A percentile compares a stretch with the other conserved stretches of the same genome.
Evolutionary conservation across 2,888 invertebrate genomes (phyloP).

Genomic region (Thymelicus sylvestris): DNA sequence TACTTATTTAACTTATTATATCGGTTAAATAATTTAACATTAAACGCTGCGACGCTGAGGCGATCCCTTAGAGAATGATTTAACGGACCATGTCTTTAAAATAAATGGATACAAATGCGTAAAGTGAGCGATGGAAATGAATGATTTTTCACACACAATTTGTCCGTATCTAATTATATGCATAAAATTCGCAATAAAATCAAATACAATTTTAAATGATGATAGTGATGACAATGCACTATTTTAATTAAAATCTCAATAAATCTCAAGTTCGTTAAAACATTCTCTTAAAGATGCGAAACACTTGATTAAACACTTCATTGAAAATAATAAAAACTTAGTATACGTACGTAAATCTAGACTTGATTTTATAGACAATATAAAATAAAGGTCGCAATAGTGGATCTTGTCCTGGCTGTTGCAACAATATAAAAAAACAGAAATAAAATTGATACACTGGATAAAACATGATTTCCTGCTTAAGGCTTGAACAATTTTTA

Average conservation of each 20-base stretch:
- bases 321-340: conserved; percentile 33
- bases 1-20: conserved; percentile 28
- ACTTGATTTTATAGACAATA: conserved; percentile 34
- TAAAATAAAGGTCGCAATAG: conserved; percentile 22
- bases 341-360: conserved; percentile 28
- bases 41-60: conserved; percentile 25
- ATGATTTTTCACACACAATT: conserved; percentile 21
- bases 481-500: no score
- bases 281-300: conserved; percentile 29
- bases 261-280: conserved; percentile 36
- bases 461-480: no score
- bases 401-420: conserved; percentile 2
- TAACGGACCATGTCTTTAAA: conserved; percentile 29
- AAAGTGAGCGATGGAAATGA: conserved; percentile 3
- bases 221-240: conserved; percentile 4
- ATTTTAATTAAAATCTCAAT: conserved; percentile 28
- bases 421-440: neutral
- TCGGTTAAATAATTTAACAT: conserved; percentile 34
- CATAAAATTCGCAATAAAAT: neutral
- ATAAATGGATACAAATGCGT: conserved; percentile 12
- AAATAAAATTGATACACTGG: neutral
- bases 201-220: neutral
- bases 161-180: conserved; percentile 7
- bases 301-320: conserved; percentile 33
- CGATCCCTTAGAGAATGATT: conserved; percentile 25